Percentiles rank a stretch among this genome's conserved stretches.
Evolutionary conservation across 1,140 invertebrate species (phyloP).

Genomic region (Augochlora pura): DNA sequence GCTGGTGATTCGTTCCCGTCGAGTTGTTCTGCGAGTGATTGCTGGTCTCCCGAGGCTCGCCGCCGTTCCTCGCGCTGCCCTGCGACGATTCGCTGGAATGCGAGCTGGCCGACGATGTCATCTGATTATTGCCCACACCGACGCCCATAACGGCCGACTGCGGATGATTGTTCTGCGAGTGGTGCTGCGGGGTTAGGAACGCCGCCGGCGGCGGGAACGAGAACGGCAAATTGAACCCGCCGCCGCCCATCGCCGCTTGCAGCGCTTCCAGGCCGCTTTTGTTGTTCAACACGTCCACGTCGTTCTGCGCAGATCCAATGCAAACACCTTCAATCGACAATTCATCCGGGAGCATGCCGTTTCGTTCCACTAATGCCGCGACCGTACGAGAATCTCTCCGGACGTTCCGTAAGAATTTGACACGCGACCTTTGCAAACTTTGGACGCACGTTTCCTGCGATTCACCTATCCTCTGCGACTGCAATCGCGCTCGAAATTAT

Average conservation of each 20-base stretch:
- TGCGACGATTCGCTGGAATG: constrained; percentile 77
- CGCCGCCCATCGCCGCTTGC: constrained; percentile 71
- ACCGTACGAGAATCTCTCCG: too few relatives aligned
- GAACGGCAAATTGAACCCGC: constrained; percentile 80
- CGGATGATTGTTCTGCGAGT: constrained; percentile 68
- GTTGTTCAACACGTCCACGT: constrained; percentile 72
- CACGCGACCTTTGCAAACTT: too few relatives aligned
- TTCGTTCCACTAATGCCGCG: too few relatives aligned
- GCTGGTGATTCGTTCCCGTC: constrained; percentile 83
- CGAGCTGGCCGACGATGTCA: constrained; percentile 74
- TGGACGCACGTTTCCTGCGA: too few relatives aligned
- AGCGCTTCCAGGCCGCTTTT: constrained; percentile 76
- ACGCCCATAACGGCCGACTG: constrained; percentile 19
- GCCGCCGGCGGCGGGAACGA: constrained; percentile 77
- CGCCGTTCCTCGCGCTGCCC: constrained; percentile 70
- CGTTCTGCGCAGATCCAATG: constrained; percentile 63
- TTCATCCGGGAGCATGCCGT: too few relatives aligned
- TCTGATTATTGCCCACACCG: constrained; percentile 36
- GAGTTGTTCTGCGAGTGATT: constrained; percentile 74
- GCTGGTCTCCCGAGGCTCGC: constrained; percentile 73
- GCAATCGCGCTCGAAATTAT: too few relatives aligned
- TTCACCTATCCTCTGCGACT: too few relatives aligned
- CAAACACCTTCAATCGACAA: too few relatives aligned
- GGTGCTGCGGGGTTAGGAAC: constrained; percentile 70
- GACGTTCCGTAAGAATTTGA: too few relatives aligned